These are phyloP conservation scores for Deroplatys truncata DNA, from an alignment of 2,888 invertebrate genomes.

Conservation along the genomic window DNA sequence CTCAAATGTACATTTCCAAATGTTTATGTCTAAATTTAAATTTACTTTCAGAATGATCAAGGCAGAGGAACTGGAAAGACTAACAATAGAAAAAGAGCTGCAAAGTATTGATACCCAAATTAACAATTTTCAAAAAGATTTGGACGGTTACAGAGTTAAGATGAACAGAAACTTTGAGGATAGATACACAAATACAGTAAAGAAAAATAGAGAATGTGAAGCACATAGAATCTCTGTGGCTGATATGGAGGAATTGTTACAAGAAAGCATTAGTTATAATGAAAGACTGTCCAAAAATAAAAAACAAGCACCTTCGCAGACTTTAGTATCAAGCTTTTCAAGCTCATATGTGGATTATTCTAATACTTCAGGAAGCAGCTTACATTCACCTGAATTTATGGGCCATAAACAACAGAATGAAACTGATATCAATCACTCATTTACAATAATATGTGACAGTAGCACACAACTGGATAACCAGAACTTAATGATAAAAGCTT, in stretches of 20 bases:
- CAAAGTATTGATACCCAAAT: conserved; percentile 5
- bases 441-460: not conserved
- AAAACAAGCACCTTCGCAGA: not conserved
- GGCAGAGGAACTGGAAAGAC: conserved; percentile 1
- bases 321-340: not conserved
- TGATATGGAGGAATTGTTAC: not conserved
- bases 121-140: conserved; percentile 4
- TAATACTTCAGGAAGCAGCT: not conserved
- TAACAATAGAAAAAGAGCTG: not conserved
- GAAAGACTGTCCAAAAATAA: not conserved
- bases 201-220: not conserved
- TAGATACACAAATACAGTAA: not conserved
- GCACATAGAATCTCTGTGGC: not conserved
- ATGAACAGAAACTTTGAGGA: not conserved
- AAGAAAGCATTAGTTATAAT: not conserved
- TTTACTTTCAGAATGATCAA: conserved; percentile 12
- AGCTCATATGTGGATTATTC: not conserved
- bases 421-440: not conserved
- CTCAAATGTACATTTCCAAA: not conserved
- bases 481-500: not conserved
- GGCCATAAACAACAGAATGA: not conserved
- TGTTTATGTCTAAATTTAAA: not conserved
- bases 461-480: not conserved
- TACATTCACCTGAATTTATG: not conserved
- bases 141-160: not conserved